These are phyloP conservation scores for Alviniconcha strummeri DNA, from an alignment of 2,888 invertebrate genomes.

Conservation along the genomic window DNA sequence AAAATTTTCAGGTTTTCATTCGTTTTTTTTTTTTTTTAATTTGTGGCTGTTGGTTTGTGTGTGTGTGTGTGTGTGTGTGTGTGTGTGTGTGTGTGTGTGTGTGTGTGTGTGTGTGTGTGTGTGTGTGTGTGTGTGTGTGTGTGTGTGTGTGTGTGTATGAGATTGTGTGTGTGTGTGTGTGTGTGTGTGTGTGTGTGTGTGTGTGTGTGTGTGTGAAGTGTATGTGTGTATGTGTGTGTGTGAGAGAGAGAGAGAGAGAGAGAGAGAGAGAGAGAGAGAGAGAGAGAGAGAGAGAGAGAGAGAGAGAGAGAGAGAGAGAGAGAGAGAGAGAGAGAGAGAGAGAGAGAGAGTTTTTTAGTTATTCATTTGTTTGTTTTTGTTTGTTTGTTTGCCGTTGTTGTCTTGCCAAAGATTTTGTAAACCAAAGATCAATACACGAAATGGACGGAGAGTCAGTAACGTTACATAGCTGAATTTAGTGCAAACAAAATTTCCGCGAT, in stretches of 20 bases:
- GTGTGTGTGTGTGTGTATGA: neutral
- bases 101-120: conserved; percentile 1
- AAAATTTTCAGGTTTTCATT: neutral
- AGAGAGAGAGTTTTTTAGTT: neutral
- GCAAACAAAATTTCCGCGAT: no score
- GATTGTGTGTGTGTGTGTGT: conserved; percentile 1
- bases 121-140: neutral
- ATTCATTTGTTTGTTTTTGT: no score
- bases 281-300: neutral
- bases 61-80: conserved; percentile 1
- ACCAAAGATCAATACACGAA: no score
- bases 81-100: neutral
- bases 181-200: conserved; percentile 1
- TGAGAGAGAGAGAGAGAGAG: neutral
- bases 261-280: neutral
- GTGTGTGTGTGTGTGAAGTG: neutral
- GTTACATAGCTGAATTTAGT: no score
- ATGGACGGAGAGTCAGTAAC: no score
- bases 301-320: conserved; percentile 6
- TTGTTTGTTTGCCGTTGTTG: no score
- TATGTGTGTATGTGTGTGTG: neutral
- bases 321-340: neutral
- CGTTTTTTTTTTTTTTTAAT: neutral
- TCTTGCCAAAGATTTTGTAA: no score
- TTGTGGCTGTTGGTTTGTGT: neutral